A percentile compares a stretch with the other conserved stretches of the same genome.
Evolutionary conservation across 2,888 invertebrate species (phyloP).

Genomic region (Drosophila villosipedis): DNA sequence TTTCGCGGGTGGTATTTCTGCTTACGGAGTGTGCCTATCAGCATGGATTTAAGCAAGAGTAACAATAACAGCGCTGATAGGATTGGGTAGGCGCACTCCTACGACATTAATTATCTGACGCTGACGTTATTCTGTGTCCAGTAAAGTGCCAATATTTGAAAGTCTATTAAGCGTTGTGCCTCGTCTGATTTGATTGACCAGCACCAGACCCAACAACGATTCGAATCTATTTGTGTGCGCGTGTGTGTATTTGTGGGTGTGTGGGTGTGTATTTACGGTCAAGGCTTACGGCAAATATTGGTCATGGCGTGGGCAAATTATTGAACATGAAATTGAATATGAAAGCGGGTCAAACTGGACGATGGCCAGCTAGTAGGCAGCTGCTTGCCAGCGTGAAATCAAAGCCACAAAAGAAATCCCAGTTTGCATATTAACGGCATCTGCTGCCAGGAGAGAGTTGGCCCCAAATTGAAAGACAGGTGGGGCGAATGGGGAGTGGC

Average conservation of each 20-base stretch:
- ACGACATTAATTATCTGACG: conserved; percentile 75
- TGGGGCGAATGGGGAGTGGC: background rate
- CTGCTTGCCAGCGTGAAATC: conserved; percentile 56
- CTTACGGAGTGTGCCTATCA: background rate
- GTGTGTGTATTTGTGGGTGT: conserved; percentile 1
- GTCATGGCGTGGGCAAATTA: conserved; percentile 59
- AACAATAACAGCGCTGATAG: conserved; percentile 3
- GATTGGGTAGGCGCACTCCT: conserved; percentile 48
- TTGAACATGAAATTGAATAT: conserved; percentile 76
- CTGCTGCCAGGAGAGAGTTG: conserved; percentile 52
- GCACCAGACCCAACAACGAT: conserved; percentile 29
- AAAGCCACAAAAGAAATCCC: conserved; percentile 80
- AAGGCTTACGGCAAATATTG: conserved; percentile 39
- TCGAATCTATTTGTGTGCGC: conserved; percentile 39
- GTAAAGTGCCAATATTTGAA: conserved; percentile 79
- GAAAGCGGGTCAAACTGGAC: conserved; percentile 22
- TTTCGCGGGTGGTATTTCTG: background rate
- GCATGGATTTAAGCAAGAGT: background rate
- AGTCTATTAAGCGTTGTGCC: conserved; percentile 70
- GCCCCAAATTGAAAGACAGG: conserved; percentile 28
- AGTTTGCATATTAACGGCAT: conserved; percentile 77
- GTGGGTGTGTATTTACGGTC: background rate
- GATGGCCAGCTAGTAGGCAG: background rate
- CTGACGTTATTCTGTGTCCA: conserved; percentile 38
- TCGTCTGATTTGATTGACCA: conserved; percentile 56